phyloP scores from a whole-genome alignment of 2,797 vertebrate species.

The Hyperoplus lanceolatus region DNA sequence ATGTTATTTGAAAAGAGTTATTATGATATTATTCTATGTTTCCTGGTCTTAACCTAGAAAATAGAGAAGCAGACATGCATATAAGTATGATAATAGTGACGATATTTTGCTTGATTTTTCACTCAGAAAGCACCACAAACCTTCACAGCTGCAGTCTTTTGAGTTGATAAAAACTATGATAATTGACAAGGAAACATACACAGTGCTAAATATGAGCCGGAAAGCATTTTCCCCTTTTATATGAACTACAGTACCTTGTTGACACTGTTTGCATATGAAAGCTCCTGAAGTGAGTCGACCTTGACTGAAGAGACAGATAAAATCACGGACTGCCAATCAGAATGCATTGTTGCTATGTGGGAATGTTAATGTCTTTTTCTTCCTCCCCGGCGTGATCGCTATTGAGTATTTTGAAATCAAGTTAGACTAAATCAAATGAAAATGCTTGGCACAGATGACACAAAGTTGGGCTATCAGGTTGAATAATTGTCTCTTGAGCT shows the following conservation, averaged over 20 bases:
- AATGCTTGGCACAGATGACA: not conserved
- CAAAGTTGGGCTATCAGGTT: not conserved
- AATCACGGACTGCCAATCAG: constrained; percentile 52
- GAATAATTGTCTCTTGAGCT: not conserved
- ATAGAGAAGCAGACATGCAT: not conserved
- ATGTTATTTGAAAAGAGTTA: not conserved
- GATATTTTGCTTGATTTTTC: not conserved
- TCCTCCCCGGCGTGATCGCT: not conserved
- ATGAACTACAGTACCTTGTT: not conserved
- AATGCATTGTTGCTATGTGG: constrained; percentile 33
- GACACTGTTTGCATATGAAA: constrained; percentile 3
- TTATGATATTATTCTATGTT: not conserved
- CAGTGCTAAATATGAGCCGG: not conserved
- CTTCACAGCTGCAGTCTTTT: not conserved
- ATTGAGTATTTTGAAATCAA: no score
- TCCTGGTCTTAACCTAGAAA: not conserved
- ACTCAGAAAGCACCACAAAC: not conserved
- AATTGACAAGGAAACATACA: not conserved
- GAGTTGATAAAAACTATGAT: not conserved
- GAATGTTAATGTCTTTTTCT: not conserved
- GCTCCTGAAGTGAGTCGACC: constrained; percentile 49
- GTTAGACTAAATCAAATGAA: not conserved
- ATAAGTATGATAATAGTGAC: not conserved
- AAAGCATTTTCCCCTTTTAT: not conserved
- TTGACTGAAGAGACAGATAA: constrained; percentile 58